These are phyloP conservation scores for Anser brachyrhynchus DNA, from an alignment of 2,113 vertebrate genomes.

Conservation along the genomic window DNA sequence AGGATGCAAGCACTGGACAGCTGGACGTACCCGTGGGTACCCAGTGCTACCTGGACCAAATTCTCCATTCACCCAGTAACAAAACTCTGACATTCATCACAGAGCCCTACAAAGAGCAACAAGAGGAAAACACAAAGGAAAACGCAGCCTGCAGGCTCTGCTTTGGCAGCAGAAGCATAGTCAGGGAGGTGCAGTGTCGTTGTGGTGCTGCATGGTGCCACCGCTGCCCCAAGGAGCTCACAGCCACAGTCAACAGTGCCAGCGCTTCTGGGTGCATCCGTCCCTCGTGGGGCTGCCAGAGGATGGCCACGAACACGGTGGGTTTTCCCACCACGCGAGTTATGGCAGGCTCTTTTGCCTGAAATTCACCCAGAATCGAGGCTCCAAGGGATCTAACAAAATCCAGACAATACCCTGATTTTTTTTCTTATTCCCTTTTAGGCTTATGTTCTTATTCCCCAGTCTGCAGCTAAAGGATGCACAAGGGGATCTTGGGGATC, in stretches of 20 bases:
- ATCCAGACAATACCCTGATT: neutral
- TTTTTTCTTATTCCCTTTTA: neutral
- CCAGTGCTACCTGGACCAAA: neutral
- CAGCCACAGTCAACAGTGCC: neutral
- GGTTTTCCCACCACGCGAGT: neutral
- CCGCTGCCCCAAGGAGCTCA: neutral
- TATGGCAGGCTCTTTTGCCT: neutral
- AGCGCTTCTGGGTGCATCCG: neutral
- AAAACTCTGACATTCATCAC: neutral
- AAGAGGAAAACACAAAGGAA: neutral
- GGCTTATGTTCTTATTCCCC: neutral
- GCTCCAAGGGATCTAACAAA: neutral
- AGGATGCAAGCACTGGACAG: neutral
- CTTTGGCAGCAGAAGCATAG: neutral
- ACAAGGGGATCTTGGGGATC: neutral
- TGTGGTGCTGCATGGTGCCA: neutral
- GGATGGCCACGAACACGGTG: too few relatives aligned
- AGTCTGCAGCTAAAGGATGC: neutral
- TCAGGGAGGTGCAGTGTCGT: rapidly evolving
- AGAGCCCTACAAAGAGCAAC: neutral
- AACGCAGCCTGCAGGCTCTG: neutral
- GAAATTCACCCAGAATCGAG: neutral
- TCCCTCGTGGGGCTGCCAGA: neutral
- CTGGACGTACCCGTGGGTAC: neutral
- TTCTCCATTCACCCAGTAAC: neutral